phyloP scores from a whole-genome alignment of 2,113 vertebrate species.

The Strix uralensis region DNA sequence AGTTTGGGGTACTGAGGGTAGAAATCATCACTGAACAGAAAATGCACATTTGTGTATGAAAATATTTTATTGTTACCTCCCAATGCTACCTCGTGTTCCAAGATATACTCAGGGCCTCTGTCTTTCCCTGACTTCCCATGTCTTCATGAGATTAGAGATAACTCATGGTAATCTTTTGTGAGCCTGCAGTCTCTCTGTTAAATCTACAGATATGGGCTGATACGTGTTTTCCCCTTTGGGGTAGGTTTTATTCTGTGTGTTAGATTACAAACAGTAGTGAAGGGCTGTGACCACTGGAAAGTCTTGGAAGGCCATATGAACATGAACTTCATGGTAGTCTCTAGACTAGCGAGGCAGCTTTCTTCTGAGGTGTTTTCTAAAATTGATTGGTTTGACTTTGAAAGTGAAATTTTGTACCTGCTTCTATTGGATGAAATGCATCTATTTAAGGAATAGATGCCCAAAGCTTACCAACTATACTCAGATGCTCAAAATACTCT shows the following conservation, averaged over 20 bases:
- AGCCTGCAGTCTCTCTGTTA: not conserved
- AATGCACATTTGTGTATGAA: not conserved
- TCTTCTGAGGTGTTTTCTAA: not conserved
- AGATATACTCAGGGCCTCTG: rapidly evolving
- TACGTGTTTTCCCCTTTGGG: not conserved
- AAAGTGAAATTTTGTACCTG: not conserved
- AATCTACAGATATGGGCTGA: not conserved
- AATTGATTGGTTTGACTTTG: not conserved
- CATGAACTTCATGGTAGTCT: not conserved
- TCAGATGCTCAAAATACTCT: not conserved
- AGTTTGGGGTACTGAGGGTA: not conserved
- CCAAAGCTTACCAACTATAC: not conserved
- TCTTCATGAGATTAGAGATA: not conserved
- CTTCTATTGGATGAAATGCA: not conserved
- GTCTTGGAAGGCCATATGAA: not conserved
- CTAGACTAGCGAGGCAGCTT: not conserved
- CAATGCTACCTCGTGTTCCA: not conserved
- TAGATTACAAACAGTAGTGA: not conserved
- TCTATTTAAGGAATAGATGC: not conserved
- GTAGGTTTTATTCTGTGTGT: not conserved
- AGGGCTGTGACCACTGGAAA: not conserved
- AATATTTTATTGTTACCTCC: not conserved
- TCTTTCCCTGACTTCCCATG: not conserved
- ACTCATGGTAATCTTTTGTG: not conserved
- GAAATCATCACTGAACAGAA: not conserved